Percentiles rank a stretch among this genome's conserved stretches.
Conservation (phyloP, 2,113 vertebrate species). For the Octodon degus region DNA sequence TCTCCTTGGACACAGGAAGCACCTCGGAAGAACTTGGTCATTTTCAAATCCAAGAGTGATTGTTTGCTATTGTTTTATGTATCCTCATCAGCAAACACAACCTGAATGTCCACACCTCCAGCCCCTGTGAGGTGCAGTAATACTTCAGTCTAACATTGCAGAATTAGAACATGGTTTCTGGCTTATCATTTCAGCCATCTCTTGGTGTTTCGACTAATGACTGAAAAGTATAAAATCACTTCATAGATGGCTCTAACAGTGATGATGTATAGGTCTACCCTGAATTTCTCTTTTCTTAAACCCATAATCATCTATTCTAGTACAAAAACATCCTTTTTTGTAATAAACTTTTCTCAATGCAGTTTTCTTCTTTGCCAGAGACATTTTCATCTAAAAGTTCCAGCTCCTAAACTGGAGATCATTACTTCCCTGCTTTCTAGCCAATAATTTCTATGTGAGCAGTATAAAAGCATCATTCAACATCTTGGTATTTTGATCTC, state of each 20-base stretch:
- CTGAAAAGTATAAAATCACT: not conserved
- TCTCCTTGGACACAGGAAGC: not conserved
- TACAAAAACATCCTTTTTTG: conserved; percentile 36
- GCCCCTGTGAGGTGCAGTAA: not conserved
- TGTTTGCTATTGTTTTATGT: conserved; percentile 34
- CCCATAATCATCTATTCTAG: not conserved
- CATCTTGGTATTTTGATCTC: conserved; percentile 18
- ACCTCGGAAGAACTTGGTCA: not conserved
- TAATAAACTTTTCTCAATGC: conserved; percentile 17
- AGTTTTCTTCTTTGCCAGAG: conserved; percentile 35
- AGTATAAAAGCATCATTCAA: not conserved
- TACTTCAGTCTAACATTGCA: conserved; percentile 26
- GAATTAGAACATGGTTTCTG: not conserved
- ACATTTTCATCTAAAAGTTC: conserved; percentile 45
- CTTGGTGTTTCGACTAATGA: not conserved
- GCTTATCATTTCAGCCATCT: not conserved
- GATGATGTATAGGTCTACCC: not conserved
- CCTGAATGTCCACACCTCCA: not conserved
- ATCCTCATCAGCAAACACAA: not conserved
- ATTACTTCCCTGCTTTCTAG: not conserved
- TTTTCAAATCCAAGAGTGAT: conserved; percentile 1
- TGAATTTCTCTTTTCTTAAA: conserved; percentile 39
- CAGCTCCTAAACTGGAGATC: conserved; percentile 30
- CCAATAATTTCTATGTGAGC: conserved; percentile 32
- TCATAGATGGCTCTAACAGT: not conserved